phyloP scores from a whole-genome alignment of 2,113 vertebrate species.

The Cairina moschata region DNA sequence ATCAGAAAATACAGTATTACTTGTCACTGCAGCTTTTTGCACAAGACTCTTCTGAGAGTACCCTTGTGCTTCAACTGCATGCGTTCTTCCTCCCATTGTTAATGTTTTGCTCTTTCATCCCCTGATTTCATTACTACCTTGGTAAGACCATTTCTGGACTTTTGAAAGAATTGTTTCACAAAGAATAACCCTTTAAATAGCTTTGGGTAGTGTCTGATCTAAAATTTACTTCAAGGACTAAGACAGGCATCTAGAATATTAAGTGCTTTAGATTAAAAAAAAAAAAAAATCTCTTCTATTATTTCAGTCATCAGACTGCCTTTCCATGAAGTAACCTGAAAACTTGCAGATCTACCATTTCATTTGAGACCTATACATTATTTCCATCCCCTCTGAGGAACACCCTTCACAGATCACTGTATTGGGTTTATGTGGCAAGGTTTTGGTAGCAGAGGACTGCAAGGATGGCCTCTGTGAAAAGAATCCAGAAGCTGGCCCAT shows the following conservation, averaged over 20 bases:
- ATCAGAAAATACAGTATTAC: neutral
- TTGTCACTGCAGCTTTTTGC: neutral
- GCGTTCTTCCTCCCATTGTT: neutral
- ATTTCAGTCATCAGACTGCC: neutral
- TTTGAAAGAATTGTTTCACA: neutral
- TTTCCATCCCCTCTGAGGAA: neutral
- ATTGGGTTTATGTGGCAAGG: too few relatives aligned
- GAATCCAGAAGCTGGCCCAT: too few relatives aligned
- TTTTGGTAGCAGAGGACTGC: too few relatives aligned
- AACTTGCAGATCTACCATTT: neutral
- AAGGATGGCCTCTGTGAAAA: too few relatives aligned
- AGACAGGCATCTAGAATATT: neutral
- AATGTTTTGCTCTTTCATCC: neutral
- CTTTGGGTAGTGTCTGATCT: neutral
- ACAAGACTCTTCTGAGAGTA: neutral
- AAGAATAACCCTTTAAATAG: neutral
- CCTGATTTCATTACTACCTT: neutral
- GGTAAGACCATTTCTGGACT: neutral
- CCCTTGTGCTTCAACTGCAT: neutral
- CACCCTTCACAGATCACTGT: neutral
- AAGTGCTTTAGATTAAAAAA: neutral
- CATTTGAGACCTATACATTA: neutral
- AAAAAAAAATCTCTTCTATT: neutral
- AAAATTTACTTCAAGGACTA: neutral
- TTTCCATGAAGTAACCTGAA: neutral